Percentiles rank a stretch among this genome's conserved stretches.
These are phyloP conservation scores for Apeltes quadracus DNA, from an alignment of 2,113 vertebrate genomes.

Conservation along the genomic window DNA sequence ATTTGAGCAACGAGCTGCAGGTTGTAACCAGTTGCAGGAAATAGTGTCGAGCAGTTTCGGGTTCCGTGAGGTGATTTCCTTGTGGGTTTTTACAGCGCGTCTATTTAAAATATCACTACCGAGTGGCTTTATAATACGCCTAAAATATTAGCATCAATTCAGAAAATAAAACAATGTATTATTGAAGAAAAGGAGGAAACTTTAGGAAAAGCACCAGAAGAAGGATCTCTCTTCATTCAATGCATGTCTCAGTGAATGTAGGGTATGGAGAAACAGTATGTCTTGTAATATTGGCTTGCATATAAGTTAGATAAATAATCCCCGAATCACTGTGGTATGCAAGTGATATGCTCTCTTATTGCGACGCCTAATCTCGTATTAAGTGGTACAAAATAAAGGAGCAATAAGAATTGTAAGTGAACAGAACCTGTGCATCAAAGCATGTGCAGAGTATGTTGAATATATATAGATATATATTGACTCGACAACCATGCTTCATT, in stretches of 20 bases:
- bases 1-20: slow-evolving; percentile 13
- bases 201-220: too few species aligned
- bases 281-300: too few species aligned
- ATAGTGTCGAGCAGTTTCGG: not conserved
- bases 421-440: not conserved
- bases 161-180: not conserved
- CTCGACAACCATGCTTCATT: not conserved
- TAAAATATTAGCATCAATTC: not conserved
- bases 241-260: too few species aligned
- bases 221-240: too few species aligned
- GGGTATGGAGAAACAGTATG: too few species aligned
- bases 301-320: too few species aligned
- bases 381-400: too few species aligned
- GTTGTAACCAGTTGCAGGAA: not conserved
- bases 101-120: too few species aligned
- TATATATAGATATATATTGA: not conserved
- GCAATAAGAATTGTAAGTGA: not conserved
- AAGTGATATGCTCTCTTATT: too few species aligned
- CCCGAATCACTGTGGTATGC: too few species aligned
- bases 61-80: not conserved
- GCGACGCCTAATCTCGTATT: not conserved
- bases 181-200: too few species aligned
- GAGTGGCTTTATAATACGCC: too few species aligned
- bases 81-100: not conserved
- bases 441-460: not conserved